phyloP scores from a whole-genome alignment of 2,113 vertebrate genomes.

The Leuciscus idus region DNA sequence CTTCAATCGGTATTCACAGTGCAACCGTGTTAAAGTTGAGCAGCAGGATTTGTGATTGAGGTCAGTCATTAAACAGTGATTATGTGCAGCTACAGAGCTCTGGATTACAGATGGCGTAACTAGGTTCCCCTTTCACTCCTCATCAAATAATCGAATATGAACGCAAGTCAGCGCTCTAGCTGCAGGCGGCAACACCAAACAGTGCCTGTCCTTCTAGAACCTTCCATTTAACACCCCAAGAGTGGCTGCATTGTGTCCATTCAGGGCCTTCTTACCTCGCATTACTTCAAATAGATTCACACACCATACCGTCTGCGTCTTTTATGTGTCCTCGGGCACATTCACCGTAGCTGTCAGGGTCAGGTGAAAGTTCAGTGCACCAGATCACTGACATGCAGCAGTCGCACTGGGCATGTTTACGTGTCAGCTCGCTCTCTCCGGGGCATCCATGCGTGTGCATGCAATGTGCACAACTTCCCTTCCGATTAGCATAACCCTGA shows the following conservation, averaged over 20 bases:
- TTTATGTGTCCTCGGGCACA: not conserved
- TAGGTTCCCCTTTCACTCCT: slow-evolving; percentile 59
- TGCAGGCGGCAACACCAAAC: slow-evolving; percentile 53
- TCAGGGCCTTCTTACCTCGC: not conserved
- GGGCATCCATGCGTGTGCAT: slow-evolving; percentile 53
- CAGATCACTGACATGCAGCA: slow-evolving; percentile 29
- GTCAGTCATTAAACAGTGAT: slow-evolving; percentile 52
- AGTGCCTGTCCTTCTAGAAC: slow-evolving; percentile 50
- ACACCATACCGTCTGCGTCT: not conserved
- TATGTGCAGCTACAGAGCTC: slow-evolving; percentile 20
- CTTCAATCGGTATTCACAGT: slow-evolving; percentile 11
- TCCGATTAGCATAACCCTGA: slow-evolving; percentile 54
- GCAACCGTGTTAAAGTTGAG: slow-evolving; percentile 1
- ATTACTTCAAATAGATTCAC: slow-evolving; percentile 28
- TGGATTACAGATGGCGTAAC: slow-evolving; percentile 58
- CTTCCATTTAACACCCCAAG: slow-evolving; percentile 45
- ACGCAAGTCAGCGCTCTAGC: slow-evolving; percentile 41
- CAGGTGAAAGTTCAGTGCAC: slow-evolving; percentile 49
- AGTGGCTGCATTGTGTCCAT: slow-evolving; percentile 30
- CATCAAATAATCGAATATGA: slow-evolving; percentile 60
- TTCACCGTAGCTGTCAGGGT: slow-evolving; percentile 44
- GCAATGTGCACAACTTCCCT: slow-evolving; percentile 56
- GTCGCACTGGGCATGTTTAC: slow-evolving; percentile 2
- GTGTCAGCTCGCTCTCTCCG: slow-evolving; percentile 42
- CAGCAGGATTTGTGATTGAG: slow-evolving; percentile 49